Evolutionary conservation across 2,797 vertebrate species (phyloP).

Genomic region (Psittacula derbiana): DNA sequence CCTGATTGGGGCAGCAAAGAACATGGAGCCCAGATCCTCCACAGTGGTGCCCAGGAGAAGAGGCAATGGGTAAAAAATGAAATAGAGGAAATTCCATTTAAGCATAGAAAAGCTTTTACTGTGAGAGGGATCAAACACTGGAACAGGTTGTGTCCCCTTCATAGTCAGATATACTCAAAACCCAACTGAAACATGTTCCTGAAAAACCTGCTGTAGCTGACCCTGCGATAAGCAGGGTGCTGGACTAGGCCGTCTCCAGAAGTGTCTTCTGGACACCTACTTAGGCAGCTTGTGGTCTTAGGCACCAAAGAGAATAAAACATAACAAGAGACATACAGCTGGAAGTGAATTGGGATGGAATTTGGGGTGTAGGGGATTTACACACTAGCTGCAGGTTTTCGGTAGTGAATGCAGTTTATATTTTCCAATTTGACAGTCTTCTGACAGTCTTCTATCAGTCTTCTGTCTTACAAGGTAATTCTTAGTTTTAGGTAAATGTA

Average conservation of each 20-base stretch:
- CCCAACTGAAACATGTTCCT: not conserved
- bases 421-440: not conserved
- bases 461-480: not conserved
- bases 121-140: not conserved
- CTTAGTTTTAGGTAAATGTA: not conserved
- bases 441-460: not conserved
- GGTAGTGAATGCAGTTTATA: not conserved
- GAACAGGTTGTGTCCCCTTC: not conserved
- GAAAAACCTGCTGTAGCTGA: not conserved
- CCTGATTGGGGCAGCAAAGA: not conserved
- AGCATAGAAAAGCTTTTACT: not conserved
- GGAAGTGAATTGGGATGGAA: not conserved
- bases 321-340: not conserved
- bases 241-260: not conserved
- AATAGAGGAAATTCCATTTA: not conserved
- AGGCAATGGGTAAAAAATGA: not conserved
- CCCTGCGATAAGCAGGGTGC: not conserved
- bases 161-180: not conserved
- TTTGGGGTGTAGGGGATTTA: not conserved
- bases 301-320: not conserved
- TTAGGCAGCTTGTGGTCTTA: not conserved
- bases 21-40: not conserved
- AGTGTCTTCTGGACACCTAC: not conserved
- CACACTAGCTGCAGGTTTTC: not conserved
- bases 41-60: not conserved